These are phyloP conservation scores for Tinea pellionella DNA, from an alignment of 2,888 invertebrate genomes.

Conservation along the genomic window DNA sequence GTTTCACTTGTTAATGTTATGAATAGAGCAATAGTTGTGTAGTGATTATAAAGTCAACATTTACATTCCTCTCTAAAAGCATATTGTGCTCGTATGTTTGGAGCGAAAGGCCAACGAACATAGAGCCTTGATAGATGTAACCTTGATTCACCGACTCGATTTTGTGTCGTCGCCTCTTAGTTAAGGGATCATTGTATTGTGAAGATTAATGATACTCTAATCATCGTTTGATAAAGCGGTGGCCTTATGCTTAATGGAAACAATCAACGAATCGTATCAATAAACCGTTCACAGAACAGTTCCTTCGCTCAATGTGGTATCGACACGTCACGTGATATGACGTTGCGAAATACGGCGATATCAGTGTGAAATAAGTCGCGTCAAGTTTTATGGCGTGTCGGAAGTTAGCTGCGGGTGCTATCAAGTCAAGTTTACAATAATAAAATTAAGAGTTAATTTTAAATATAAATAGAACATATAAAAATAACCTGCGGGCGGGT, in stretches of 20 bases:
- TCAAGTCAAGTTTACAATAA: no score
- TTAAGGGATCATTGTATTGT: constrained; percentile 49
- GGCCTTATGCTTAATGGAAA: constrained; percentile 15
- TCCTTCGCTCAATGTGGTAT: no score
- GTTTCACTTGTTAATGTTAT: not conserved
- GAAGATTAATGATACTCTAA: constrained; percentile 51
- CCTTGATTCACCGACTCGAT: constrained; percentile 20
- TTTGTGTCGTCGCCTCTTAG: constrained; percentile 44
- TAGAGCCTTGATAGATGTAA: constrained; percentile 8
- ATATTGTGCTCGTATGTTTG: not conserved
- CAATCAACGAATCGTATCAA: not conserved
- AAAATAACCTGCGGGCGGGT: no score
- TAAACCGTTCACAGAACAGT: no score
- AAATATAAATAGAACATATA: no score
- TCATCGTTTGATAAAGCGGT: constrained; percentile 33
- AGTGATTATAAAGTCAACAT: not conserved
- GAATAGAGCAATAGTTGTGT: not conserved
- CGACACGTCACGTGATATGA: no score
- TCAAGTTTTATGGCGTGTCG: no score
- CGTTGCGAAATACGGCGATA: no score
- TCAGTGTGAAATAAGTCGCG: no score
- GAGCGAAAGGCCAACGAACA: constrained; percentile 11
- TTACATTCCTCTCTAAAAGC: not conserved
- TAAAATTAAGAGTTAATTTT: no score
- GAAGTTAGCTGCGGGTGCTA: no score